Evolutionary conservation across 2,888 invertebrate genomes (phyloP).

Genomic region (Polyploca ridens): DNA sequence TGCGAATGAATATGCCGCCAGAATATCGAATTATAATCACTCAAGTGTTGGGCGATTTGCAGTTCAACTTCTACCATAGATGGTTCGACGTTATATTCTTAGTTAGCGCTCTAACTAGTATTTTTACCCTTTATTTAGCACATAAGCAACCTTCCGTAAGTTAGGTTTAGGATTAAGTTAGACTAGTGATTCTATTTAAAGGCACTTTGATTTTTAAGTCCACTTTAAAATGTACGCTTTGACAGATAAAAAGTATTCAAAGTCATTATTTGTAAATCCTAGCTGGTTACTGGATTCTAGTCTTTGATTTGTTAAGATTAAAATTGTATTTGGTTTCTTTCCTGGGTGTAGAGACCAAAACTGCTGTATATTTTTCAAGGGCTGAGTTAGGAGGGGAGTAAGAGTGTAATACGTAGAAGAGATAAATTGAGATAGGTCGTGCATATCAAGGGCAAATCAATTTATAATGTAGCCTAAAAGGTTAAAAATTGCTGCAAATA

Average conservation of each 20-base stretch:
- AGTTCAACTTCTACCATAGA: slow-evolving; percentile 99
- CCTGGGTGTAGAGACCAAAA: too few relatives aligned
- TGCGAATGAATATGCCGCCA: slow-evolving; percentile 99
- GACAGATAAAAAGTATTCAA: neutral
- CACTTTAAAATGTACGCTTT: too few relatives aligned
- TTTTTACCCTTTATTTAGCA: slow-evolving; percentile 97
- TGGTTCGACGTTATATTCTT: slow-evolving; percentile 99
- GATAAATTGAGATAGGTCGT: too few relatives aligned
- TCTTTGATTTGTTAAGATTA: neutral
- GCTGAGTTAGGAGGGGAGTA: too few relatives aligned
- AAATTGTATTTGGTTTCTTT: too few relatives aligned
- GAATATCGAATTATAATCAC: slow-evolving; percentile 96
- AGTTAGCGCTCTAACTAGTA: slow-evolving; percentile 97
- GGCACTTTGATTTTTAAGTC: too few relatives aligned
- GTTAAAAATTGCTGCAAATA: too few relatives aligned
- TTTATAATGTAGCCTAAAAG: too few relatives aligned
- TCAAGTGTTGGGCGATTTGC: slow-evolving; percentile 96
- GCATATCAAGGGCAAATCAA: too few relatives aligned
- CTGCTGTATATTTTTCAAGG: too few relatives aligned
- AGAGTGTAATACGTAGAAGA: too few relatives aligned
- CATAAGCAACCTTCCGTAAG: slow-evolving; percentile 92
- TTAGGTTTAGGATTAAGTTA: slow-evolving; percentile 36
- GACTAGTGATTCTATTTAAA: neutral
- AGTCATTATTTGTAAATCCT: neutral
- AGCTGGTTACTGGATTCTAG: neutral